Evolutionary conservation across 2,888 invertebrate genomes (phyloP), one percentile per base, ranked within the genome.

Genomic region (Pyralis farinalis): DNA sequence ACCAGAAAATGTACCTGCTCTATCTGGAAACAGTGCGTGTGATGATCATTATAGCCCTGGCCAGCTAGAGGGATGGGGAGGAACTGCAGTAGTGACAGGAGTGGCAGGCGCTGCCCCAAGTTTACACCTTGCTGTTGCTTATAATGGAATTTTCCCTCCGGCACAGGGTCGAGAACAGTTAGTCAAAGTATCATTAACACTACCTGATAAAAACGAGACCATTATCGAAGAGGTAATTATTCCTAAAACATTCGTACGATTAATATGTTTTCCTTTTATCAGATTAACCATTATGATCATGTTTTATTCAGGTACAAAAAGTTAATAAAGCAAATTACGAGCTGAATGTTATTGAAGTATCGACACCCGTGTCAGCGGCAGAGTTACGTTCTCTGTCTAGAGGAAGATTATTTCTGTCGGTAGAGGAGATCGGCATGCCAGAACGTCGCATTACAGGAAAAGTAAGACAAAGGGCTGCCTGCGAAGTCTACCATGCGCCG

Each of bases 41-140:
- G 33, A 39, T 90, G 53, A 91, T 78, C 48, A 92, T 87, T 72
- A 83, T 82, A 49, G 80, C 49, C 44, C 66, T 40, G 79, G 89
- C 43, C 75, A 90, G 90, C 92, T 90, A 82, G 47, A 95, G 90
- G 58, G 93, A 89, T 56, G 97, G 96, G 96, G 96, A 1, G 97
- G 96, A 1, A 96, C 96, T 0, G 97, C 96, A 0, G 93, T 96
- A 22, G 94, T 97, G 0, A 95, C 96, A 0, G 95, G 94, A 0
- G 94, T 93, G 0, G 94, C 95, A 7, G 93, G 95, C 0, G 93
- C 95, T 1, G 93, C 95, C 0, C 95, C 96, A 0, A 95, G 95
- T 25, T 91, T 97, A 43, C 95, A 96, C 69, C 74, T 96, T 28
- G 94, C 95, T 0, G 77, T 96, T 2, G 91, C 96, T 0, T 96